Evolutionary conservation across 2,113 vertebrate genomes (phyloP), one percentile per base, ranked within the genome.

Genomic region (Etheostoma cragini): DNA sequence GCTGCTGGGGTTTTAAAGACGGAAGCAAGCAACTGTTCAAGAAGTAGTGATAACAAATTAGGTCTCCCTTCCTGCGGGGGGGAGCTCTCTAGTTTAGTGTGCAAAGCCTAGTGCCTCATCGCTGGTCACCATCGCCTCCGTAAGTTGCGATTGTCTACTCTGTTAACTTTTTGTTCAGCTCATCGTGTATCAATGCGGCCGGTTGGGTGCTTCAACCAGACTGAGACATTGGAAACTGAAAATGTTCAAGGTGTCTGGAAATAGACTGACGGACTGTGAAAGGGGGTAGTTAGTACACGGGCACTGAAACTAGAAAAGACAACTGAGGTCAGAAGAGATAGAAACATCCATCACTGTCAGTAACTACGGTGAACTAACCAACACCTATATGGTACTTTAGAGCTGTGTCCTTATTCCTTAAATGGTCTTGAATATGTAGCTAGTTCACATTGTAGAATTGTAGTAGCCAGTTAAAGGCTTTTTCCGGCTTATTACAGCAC

Each of bases 31-130:
- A 66, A 82, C 74, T 76, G 83, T 90, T 78, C 91, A 81, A 79
- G 83, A 88, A 88, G 72, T 85, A 88, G 80, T 84, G 76, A 69
- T 88, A 85, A 83, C 88, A 79, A 88, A 90, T 88, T 83, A 84
- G 88, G 64, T 90, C 86, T 87, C 87, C 83, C 79, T 0, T 62
- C 76, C 83, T 79, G 53, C 81, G 87, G 90, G 62, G 62, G 88
- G 86, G 92, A 58, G 91, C 88, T 68, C 78, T 90, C 50, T 79
- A 71, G 84, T 89, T 85, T 73, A 75, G 76, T 66, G 83, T 88
- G 84, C 81, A 70, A 84, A 87, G 87, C 87, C 78, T 85, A 85
- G 89, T 91, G 92, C 89, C 90, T 92, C 88, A 87, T 88, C 19
- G 50, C 84, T 82, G 82, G 80, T 92, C 69, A 54, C 69, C 75